Conservation (phyloP, 2,113 vertebrate genomes). For the Indicator maculatus region DNA sequence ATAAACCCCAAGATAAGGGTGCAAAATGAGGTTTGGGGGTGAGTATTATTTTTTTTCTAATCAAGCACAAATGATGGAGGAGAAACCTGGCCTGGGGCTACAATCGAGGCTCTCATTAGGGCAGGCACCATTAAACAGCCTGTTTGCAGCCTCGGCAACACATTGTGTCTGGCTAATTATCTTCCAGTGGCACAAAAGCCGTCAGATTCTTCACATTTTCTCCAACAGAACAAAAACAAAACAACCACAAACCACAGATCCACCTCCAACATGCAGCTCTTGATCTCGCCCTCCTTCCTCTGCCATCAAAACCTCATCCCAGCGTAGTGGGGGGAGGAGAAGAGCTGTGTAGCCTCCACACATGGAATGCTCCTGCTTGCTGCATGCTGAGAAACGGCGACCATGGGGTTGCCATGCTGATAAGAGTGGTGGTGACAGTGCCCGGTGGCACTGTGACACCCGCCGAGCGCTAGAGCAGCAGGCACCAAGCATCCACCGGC, state of each 20-base stretch:
- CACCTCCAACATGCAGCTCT: neutral
- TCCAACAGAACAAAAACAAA: neutral
- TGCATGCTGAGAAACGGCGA: accelerated
- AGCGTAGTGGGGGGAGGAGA: neutral
- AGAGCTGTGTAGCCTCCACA: accelerated
- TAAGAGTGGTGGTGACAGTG: neutral
- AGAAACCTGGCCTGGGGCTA: slow-evolving; percentile 49
- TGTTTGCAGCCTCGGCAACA: slow-evolving; percentile 34
- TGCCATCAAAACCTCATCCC: neutral
- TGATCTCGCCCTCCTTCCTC: neutral
- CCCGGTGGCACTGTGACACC: neutral
- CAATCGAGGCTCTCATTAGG: slow-evolving; percentile 57
- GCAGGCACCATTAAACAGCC: slow-evolving; percentile 63
- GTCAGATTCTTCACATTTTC: slow-evolving; percentile 43
- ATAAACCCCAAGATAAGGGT: neutral
- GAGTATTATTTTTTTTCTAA: slow-evolving; percentile 42
- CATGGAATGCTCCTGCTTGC: neutral
- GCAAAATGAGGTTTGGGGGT: neutral
- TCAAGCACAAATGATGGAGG: slow-evolving; percentile 65
- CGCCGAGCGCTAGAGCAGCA: accelerated
- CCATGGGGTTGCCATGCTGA: neutral
- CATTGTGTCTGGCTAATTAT: slow-evolving; percentile 70
- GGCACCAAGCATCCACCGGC: accelerated
- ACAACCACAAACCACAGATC: neutral
- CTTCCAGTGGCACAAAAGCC: slow-evolving; percentile 54